Percentiles rank a stretch among this genome's conserved stretches.
These are phyloP conservation scores for Dicentrarchus labrax DNA, from an alignment of 2,113 vertebrate species.

Conservation along the genomic window DNA sequence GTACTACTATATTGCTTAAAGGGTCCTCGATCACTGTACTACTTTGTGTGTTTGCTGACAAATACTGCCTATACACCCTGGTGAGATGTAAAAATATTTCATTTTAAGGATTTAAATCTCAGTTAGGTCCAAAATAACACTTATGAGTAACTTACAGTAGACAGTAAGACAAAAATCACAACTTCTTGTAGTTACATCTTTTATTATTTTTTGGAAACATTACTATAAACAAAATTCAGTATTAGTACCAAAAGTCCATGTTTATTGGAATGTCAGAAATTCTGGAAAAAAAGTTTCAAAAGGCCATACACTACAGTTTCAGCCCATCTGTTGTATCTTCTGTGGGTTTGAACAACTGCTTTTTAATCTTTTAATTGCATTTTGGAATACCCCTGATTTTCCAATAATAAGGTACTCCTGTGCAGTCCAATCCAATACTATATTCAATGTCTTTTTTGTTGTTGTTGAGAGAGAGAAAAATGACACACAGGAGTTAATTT, in stretches of 20 bases:
- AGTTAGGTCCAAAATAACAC: neutral
- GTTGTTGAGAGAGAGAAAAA: neutral
- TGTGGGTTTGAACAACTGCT: neutral
- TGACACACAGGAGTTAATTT: neutral
- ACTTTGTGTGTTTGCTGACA: neutral
- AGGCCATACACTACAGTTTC: neutral
- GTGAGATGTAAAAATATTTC: neutral
- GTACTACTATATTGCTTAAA: neutral
- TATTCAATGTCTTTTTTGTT: neutral
- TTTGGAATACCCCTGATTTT: neutral
- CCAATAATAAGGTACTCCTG: neutral
- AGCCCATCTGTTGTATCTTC: neutral
- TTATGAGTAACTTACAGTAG: neutral
- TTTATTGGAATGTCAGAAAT: neutral
- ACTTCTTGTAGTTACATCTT: neutral
- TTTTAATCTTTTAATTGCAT: neutral
- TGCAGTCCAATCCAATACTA: neutral
- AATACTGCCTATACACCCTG: neutral
- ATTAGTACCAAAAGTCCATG: neutral
- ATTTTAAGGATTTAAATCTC: neutral
- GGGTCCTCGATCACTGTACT: neutral
- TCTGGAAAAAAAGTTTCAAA: neutral
- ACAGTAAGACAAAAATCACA: neutral
- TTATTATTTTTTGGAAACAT: neutral
- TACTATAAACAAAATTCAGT: neutral